Conservation (phyloP, 2,797 vertebrate species). For the Notoglanidium macrostoma region DNA sequence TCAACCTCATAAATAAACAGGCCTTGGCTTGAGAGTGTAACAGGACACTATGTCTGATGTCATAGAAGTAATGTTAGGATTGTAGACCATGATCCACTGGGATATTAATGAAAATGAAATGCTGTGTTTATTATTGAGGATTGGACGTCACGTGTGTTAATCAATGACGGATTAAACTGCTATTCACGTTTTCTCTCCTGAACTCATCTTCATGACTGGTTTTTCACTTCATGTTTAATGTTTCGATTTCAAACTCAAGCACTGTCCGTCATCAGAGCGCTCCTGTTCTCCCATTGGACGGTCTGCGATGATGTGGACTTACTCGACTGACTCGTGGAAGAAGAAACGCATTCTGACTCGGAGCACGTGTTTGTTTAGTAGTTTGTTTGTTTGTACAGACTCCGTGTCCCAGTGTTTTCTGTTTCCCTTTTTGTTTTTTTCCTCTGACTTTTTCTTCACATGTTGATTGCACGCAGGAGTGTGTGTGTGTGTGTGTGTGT, state of each 20-base stretch:
- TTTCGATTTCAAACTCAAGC: neutral
- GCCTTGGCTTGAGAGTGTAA: too few relatives aligned
- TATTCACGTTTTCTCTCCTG: neutral
- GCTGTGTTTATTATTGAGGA: too few relatives aligned
- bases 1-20: too few relatives aligned
- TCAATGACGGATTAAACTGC: too few relatives aligned
- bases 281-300: neutral
- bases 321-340: neutral
- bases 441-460: neutral
- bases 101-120: too few relatives aligned
- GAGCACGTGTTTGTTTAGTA: neutral
- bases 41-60: too few relatives aligned
- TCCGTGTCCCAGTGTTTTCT: too few relatives aligned
- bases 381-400: neutral
- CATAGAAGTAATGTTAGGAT: too few relatives aligned
- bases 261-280: neutral
- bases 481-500: neutral
- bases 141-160: too few relatives aligned
- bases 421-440: neutral
- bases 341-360: neutral
- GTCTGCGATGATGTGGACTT: neutral
- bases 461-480: neutral
- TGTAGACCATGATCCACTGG: too few relatives aligned
- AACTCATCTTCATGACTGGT: neutral
- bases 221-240: neutral